Percentiles rank a stretch among this genome's conserved stretches.
phyloP scores from a whole-genome alignment of 2,113 vertebrate genomes.

The Ailuropoda melanoleuca region DNA sequence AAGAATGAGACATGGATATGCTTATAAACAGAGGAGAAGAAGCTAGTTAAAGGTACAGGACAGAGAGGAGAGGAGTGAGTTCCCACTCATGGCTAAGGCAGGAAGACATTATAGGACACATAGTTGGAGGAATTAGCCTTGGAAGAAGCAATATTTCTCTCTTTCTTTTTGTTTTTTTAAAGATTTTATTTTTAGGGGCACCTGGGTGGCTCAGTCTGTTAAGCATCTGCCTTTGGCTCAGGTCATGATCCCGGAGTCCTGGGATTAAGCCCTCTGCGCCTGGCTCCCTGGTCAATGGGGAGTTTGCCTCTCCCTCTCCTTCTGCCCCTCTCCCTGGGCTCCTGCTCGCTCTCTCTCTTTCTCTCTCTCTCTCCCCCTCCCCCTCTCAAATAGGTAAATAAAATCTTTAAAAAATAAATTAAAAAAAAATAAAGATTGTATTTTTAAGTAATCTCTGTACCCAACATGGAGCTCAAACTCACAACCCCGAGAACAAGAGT shows the following conservation, averaged over 20 bases:
- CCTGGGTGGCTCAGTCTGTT: no score
- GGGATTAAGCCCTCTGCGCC: no score
- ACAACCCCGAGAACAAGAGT: background rate
- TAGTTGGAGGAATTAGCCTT: background rate
- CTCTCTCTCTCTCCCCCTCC: no score
- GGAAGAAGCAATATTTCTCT: background rate
- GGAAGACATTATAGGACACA: background rate
- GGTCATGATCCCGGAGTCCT: no score
- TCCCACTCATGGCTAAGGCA: background rate
- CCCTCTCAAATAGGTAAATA: no score
- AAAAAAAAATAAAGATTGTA: background rate
- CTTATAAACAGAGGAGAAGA: constrained; percentile 13
- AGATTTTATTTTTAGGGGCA: background rate
- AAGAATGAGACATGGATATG: constrained; percentile 2
- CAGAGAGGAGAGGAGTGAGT: background rate
- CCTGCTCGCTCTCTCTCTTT: no score
- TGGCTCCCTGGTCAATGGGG: no score
- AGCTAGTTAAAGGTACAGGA: background rate
- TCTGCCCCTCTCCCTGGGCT: no score
- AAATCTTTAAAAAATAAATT: no score
- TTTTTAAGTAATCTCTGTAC: background rate
- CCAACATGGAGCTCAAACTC: background rate
- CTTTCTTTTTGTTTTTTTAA: background rate
- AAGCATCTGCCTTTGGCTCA: no score
- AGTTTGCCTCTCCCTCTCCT: no score